These are phyloP conservation scores for Shargacucullia verbasci DNA, from an alignment of 2,888 invertebrate genomes.

Conservation along the genomic window DNA sequence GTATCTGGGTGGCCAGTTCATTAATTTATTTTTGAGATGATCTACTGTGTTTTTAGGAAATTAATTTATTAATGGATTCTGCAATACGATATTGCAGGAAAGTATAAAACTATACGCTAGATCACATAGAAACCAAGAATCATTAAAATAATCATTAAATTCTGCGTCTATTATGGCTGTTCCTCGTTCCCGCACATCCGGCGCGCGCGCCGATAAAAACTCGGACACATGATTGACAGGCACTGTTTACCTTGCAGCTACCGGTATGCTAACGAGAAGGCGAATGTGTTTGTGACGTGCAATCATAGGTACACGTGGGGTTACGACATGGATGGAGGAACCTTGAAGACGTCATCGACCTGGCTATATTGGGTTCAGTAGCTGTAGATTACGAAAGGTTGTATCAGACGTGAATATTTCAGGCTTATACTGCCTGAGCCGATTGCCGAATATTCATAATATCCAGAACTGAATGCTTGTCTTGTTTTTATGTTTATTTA, in stretches of 20 bases:
- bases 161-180: constrained; percentile 43
- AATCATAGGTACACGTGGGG: neutral
- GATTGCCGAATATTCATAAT: no score
- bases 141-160: neutral
- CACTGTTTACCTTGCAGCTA: constrained; percentile 57
- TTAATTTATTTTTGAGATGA: constrained; percentile 9
- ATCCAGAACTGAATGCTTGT: no score
- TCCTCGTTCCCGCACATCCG: constrained; percentile 49
- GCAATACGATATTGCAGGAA: no score
- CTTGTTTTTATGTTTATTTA: no score
- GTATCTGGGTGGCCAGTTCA: constrained; percentile 6
- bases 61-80: neutral
- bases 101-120: no score
- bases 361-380: no score
- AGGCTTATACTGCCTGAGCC: no score
- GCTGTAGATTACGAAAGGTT: no score
- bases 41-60: neutral
- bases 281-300: constrained; percentile 16
- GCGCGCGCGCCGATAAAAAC: constrained; percentile 49
- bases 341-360: no score
- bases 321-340: constrained; percentile 14
- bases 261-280: constrained; percentile 50
- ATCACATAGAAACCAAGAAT: neutral
- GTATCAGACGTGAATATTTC: no score
- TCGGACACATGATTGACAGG: constrained; percentile 59